Evolutionary conservation across 1,140 invertebrate species (phyloP).

Genomic region (Lepidurus couesii): DNA sequence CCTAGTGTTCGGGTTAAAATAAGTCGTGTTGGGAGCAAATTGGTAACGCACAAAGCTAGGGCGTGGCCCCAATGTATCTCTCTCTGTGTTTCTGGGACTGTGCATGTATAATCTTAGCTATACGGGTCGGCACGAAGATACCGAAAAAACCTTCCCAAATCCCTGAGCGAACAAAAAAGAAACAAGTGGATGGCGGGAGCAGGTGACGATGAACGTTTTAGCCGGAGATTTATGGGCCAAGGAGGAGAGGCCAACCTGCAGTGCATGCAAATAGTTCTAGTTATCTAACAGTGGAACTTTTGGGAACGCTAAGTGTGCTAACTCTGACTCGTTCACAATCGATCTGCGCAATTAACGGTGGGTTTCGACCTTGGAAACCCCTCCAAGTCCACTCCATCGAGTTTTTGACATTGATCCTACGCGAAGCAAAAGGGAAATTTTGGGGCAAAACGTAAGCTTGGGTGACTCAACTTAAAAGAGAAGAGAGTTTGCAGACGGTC

Average conservation of each 20-base stretch:
- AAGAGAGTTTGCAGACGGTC: no score
- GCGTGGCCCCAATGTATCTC: not conserved
- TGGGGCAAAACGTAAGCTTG: no score
- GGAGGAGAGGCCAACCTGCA: not conserved
- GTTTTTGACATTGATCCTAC: not conserved
- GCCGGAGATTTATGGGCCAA: not conserved
- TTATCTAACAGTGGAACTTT: not conserved
- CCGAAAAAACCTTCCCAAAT: not conserved
- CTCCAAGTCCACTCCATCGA: not conserved
- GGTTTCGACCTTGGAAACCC: not conserved
- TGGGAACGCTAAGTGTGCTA: not conserved
- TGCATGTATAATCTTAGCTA: no score
- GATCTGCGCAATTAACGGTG: not conserved
- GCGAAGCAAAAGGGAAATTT: not conserved
- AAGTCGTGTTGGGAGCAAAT: constrained; percentile 33
- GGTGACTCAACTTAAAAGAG: no score
- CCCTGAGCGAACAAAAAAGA: not conserved
- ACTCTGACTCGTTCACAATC: not conserved
- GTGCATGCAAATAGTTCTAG: not conserved
- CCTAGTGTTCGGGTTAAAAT: not conserved
- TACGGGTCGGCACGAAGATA: no score
- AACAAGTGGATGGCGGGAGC: not conserved
- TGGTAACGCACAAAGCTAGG: not conserved
- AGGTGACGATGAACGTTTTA: constrained; percentile 5
- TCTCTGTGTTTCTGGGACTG: not conserved